Evolutionary conservation across 2,888 invertebrate genomes (phyloP), one percentile per base, ranked within the genome.

Genomic region (Amphimallon solstitiale): DNA sequence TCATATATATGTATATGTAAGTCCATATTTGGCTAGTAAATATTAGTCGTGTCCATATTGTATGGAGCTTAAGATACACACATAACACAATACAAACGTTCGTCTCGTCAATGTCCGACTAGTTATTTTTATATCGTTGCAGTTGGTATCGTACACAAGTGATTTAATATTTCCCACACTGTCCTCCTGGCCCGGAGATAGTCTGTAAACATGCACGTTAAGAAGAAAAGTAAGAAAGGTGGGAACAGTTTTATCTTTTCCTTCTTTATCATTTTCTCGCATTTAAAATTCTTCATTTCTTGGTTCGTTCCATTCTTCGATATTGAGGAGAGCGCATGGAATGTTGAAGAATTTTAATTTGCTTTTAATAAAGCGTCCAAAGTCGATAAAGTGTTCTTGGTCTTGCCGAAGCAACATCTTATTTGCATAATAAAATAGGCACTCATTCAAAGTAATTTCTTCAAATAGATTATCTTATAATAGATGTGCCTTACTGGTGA

Each of bases 41-140:
- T 56, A 56, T 56, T 56, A 40, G 40, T 23, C 40, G 40, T 40
- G 56, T 56, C 56, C 56, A 56, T 56, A 56, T 40, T n/a, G 40
- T 56, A 56, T 40, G 23, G 40, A 14, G 23, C 10, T 29, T 5
- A 5, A 29, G 17, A 40, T 23, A 56, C 40, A 40, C 37, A 52
- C 17, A 52, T 37, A 12, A 52, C 19, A n/a, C 35, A 52, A 17
- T 37, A 17, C 37, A 38, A 40, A 56, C 56, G 56, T 56, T 40
- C 56, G 56, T 40, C 56, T 40, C 56, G 56, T 56, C 56, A 56
- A 56, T 56, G 56, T 56, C 56, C 56, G 29, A 56, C 56, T 56
- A 56, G 56, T 56, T 56, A 56, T 56, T 56, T 56, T 56, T 56
- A 56, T 56, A 56, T 56, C 56, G 56, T 56, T 40, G 21, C 40